phyloP scores from a whole-genome alignment of 2,113 vertebrate genomes.

The Ophiodon elongatus region DNA sequence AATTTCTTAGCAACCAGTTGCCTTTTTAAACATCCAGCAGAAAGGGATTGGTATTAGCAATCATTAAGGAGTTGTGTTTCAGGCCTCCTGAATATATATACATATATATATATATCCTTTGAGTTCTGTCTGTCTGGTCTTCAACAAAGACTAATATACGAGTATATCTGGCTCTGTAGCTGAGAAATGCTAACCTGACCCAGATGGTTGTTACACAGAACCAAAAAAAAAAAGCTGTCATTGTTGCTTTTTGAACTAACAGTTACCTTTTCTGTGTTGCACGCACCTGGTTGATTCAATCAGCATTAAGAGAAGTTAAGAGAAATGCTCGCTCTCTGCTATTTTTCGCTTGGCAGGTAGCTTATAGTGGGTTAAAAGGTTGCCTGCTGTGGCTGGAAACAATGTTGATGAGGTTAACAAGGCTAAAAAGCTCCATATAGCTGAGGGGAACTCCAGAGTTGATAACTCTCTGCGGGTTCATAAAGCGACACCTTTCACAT shows the following conservation, averaged over 20 bases:
- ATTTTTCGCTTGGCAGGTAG: background rate
- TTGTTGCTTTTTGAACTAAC: too few species aligned
- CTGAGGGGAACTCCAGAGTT: background rate
- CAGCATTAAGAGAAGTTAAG: too few species aligned
- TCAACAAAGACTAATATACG: background rate
- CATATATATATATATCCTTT: background rate
- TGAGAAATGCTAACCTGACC: background rate
- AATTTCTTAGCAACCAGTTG: background rate
- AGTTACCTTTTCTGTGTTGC: too few species aligned
- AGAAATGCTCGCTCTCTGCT: background rate
- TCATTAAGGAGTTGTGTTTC: background rate
- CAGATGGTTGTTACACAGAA: background rate
- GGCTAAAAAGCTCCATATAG: background rate
- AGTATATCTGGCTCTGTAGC: background rate
- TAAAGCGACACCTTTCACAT: conserved; percentile 4
- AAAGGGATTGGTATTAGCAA: background rate
- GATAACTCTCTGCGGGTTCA: background rate
- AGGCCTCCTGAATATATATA: background rate
- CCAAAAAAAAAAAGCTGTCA: background rate
- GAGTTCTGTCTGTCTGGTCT: background rate
- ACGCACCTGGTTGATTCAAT: too few species aligned
- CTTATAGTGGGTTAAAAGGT: too few species aligned
- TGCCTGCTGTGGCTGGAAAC: conserved; percentile 15
- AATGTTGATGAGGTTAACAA: background rate
- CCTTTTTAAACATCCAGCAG: background rate